A percentile compares a stretch with the other conserved stretches of the same genome.
These are phyloP conservation scores for Autographa pulchrina DNA, from an alignment of 2,888 invertebrate genomes.

Conservation along the genomic window DNA sequence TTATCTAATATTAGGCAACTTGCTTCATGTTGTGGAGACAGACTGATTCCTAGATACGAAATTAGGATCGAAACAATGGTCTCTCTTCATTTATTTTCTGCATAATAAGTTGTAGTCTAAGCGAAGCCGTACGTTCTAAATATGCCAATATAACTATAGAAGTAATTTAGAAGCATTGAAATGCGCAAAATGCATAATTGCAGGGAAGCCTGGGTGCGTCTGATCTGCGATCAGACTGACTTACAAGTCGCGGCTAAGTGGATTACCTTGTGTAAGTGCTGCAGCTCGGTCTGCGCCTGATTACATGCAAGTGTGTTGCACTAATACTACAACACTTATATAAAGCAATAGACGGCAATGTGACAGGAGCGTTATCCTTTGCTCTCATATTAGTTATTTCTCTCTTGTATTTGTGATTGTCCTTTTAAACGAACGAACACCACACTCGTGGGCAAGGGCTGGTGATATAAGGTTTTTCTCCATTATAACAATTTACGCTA, in stretches of 20 bases:
- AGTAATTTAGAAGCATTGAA: slow-evolving; percentile 31
- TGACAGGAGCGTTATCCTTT: not conserved
- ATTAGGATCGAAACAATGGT: no score
- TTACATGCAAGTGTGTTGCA: not conserved
- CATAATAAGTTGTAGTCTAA: not conserved
- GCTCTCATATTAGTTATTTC: no score
- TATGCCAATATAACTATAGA: slow-evolving; percentile 18
- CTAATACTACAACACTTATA: not conserved
- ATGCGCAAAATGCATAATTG: slow-evolving; percentile 58
- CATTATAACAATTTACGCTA: no score
- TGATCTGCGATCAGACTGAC: slow-evolving; percentile 45
- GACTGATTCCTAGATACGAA: no score
- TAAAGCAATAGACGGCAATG: not conserved
- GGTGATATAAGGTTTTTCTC: no score
- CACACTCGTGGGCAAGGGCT: no score
- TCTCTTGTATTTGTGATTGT: no score
- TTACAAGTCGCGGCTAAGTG: slow-evolving; percentile 48
- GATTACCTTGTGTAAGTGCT: slow-evolving; percentile 50
- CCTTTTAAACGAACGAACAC: no score
- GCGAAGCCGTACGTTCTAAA: slow-evolving; percentile 28
- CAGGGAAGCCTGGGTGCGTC: slow-evolving; percentile 59
- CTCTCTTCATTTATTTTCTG: no score
- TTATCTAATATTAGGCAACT: no score
- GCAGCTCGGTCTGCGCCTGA: slow-evolving; percentile 28
- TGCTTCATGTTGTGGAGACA: no score